Evolutionary conservation across 2,888 invertebrate species (phyloP).

Genomic region (Euclidia mi): DNA sequence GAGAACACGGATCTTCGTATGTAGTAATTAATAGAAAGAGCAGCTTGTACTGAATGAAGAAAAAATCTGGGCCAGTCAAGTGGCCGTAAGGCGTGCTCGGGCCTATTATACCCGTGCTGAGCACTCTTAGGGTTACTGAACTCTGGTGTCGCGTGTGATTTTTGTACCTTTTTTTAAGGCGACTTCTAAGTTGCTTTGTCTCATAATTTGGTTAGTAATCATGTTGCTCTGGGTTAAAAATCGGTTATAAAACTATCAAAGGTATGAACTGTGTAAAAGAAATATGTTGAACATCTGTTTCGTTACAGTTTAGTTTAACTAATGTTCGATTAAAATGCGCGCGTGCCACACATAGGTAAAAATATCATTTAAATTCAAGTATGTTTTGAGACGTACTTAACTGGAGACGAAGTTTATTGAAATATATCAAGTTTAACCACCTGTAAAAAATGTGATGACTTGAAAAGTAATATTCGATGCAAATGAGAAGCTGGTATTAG

Average conservation of each 20-base stretch:
- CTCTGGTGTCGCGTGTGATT: conserved; percentile 53
- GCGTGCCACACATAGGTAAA: too few relatives aligned
- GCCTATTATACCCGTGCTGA: conserved; percentile 48
- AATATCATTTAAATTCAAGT: too few relatives aligned
- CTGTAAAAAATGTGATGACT: too few relatives aligned
- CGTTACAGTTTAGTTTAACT: not conserved
- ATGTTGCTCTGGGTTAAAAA: conserved; percentile 8
- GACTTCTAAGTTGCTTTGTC: conserved; percentile 14
- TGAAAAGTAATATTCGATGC: too few relatives aligned
- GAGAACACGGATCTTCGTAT: conserved; percentile 22
- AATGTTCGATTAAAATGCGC: too few relatives aligned
- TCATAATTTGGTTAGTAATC: conserved; percentile 19
- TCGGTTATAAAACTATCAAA: not conserved
- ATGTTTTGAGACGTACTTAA: too few relatives aligned
- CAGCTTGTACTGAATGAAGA: conserved; percentile 55
- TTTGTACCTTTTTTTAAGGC: conserved; percentile 32
- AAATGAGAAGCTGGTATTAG: too few relatives aligned
- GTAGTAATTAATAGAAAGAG: conserved; percentile 48
- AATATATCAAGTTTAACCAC: too few relatives aligned
- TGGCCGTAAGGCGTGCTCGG: conserved; percentile 54
- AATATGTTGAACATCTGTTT: conserved; percentile 1
- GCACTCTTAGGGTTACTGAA: conserved; percentile 74
- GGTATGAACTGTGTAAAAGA: too few relatives aligned
- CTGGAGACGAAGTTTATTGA: too few relatives aligned
- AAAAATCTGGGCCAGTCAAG: conserved; percentile 68